These are phyloP conservation scores for Cuculus canorus DNA, from an alignment of 2,797 vertebrate genomes.

Conservation along the genomic window DNA sequence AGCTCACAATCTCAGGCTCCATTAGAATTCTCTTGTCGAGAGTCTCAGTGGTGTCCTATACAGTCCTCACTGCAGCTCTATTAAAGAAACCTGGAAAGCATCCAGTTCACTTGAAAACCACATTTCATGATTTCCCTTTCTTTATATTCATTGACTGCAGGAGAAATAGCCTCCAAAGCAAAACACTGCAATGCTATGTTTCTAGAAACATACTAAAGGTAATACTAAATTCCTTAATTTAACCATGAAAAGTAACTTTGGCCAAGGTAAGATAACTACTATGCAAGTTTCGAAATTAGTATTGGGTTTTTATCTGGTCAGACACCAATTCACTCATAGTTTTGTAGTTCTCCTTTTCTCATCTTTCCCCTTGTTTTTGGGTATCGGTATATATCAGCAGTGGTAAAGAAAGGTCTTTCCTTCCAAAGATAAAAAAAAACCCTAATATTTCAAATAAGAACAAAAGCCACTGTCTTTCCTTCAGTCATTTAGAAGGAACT, in stretches of 20 bases:
- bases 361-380: neutral
- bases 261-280: neutral
- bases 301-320: neutral
- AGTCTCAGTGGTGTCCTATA: constrained; percentile 2
- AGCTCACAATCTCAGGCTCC: neutral
- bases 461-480: neutral
- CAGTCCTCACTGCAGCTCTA: constrained; percentile 14
- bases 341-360: neutral
- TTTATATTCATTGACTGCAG: neutral
- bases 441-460: neutral
- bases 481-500: neutral
- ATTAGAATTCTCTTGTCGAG: constrained; percentile 18
- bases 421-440: neutral
- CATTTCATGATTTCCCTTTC: neutral
- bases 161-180: neutral
- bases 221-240: neutral
- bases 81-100: constrained; percentile 42
- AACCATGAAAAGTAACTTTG: neutral
- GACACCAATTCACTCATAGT: neutral
- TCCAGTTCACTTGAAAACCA: constrained; percentile 17
- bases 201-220: neutral
- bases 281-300: neutral
- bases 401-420: neutral
- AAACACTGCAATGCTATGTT: neutral
- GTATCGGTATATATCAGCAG: neutral